Evolutionary conservation across 2,797 vertebrate species (phyloP).

Genomic region (Euphonia xanthogaster): DNA sequence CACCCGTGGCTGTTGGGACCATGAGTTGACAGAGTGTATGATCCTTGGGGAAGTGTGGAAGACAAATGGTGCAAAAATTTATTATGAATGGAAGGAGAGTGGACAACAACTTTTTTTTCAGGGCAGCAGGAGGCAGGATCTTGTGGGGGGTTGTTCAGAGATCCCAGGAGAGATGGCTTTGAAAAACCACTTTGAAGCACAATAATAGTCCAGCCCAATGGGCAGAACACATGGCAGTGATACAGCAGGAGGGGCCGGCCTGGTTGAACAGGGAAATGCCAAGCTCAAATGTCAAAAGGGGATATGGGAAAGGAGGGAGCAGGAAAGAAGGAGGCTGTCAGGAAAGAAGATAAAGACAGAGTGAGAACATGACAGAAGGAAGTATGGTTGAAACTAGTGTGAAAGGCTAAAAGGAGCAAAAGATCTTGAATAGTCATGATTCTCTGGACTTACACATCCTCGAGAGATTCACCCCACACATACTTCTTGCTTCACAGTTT

Average conservation of each 20-base stretch:
- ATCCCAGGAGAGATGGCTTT: background rate
- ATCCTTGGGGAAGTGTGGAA: background rate
- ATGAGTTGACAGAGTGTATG: background rate
- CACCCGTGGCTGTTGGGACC: background rate
- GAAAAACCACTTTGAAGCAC: background rate
- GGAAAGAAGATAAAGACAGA: background rate
- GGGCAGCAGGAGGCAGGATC: background rate
- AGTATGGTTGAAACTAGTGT: background rate
- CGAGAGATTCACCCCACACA: background rate
- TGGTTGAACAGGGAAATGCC: background rate
- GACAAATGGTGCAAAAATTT: background rate
- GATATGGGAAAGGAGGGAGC: background rate
- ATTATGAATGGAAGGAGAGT: background rate
- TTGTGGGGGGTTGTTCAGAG: background rate
- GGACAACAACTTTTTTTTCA: background rate
- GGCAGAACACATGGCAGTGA: fast-evolving
- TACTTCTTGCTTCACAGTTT: background rate
- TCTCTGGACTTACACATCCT: background rate
- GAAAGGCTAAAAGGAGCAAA: background rate
- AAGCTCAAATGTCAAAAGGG: background rate
- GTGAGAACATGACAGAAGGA: background rate
- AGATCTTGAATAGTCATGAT: background rate
- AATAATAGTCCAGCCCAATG: background rate
- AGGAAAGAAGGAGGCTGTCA: background rate
- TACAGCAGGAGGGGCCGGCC: background rate